Evolutionary conservation across 1,140 invertebrate genomes (phyloP), one percentile per base, ranked within the genome.

Genomic region (Diorhabda elongata): DNA sequence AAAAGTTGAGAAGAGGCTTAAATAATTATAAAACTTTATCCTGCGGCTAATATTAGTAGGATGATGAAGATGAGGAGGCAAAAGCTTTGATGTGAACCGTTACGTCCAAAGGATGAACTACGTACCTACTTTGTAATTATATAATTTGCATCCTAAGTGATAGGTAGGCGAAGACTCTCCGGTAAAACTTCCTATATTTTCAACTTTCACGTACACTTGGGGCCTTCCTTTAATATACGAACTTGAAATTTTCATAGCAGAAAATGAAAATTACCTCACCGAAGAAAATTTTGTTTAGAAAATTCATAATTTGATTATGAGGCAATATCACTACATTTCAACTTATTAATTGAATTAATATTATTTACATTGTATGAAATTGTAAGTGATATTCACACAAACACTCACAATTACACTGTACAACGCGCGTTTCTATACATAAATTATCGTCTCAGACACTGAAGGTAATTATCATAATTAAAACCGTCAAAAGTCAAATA

Each of bases 141-240:
- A 78, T 77, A 79, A 79, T 79, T 79, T 79, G 76, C 78, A 79
- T 79, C 73, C 76, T 74, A 78, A 77, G 77, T 74, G 76, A 77
- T 77, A 77, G 76, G 76, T 77, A 72, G 71, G 69, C 70, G 71
- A 69, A n/a, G 47, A 52, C 47, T n/a, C n/a, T 6, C 47, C 47
- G 47, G 47, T 52, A 52, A 52, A 52, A 52, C 47, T 52, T 52
- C 47, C n/a, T 52, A n/a, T 52, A 52, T 26, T n/a, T n/a, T 6
- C 47, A 52, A 52, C 47, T 52, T 52, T 52, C n/a, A 6, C 6
- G 47, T 52, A 52, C 47, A 52, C 47, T 52, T 52, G 47, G 47
- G 47, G 47, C 47, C 3, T 3, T 52, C 47, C 47, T 52, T n/a
- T 52, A 52, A 52, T 52, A 52, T 8, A 6, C n/a, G 6, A 52